A percentile compares a stretch with the other conserved stretches of the same genome.
These are phyloP conservation scores for Myripristis jacobus DNA, from an alignment of 2,797 vertebrate species.

Conservation along the genomic window DNA sequence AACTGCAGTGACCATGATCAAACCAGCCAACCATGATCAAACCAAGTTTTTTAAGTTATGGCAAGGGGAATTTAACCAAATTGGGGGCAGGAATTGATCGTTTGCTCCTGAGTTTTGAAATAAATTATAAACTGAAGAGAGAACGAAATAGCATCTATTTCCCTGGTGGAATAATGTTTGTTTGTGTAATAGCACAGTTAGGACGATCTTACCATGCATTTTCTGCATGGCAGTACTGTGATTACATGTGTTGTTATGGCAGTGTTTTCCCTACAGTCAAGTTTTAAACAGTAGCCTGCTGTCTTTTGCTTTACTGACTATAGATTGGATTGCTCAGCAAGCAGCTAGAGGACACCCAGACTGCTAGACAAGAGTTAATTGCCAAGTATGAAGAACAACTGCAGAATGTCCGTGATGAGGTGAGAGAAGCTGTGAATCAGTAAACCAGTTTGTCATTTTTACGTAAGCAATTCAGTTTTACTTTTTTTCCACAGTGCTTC, in stretches of 20 bases:
- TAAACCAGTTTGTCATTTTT: not conserved
- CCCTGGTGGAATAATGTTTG: not conserved
- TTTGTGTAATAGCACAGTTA: not conserved
- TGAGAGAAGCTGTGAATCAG: constrained; percentile 31
- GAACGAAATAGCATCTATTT: not conserved
- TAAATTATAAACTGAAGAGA: not conserved
- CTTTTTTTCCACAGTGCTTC: no score
- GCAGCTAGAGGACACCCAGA: constrained; percentile 84
- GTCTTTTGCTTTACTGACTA: constrained; percentile 6
- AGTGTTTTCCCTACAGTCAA: not conserved
- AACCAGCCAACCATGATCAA: no score
- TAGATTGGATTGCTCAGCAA: constrained; percentile 84
- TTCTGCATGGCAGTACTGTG: not conserved
- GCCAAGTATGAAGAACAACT: constrained; percentile 91
- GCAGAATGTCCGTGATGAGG: constrained; percentile 82
- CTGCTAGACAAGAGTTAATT: constrained; percentile 82
- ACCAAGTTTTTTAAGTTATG: not conserved
- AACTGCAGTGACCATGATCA: not conserved
- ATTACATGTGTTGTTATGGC: not conserved
- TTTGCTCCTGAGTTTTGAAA: not conserved
- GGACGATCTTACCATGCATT: not conserved
- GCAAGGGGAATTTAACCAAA: not conserved
- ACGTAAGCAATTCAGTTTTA: no score
- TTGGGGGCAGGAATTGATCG: not conserved
- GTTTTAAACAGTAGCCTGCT: not conserved